Percentiles rank a stretch among this genome's conserved stretches.
Evolutionary conservation across 2,113 vertebrate genomes (phyloP).

Genomic region (Pygoscelis adeliae): DNA sequence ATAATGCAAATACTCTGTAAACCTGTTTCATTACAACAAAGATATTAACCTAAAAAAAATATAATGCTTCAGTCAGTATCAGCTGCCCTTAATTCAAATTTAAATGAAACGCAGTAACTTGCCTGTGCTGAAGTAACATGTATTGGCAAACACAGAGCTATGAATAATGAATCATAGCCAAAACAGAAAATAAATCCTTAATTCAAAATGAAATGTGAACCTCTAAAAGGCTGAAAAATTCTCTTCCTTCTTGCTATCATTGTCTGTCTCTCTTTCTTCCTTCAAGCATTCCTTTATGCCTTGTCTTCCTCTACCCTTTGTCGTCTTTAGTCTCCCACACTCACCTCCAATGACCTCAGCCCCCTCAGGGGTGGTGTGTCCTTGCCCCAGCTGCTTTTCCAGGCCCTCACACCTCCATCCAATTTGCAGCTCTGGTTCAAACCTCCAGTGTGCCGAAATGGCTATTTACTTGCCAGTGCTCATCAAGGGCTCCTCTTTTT

Average conservation of each 20-base stretch:
- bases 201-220: not conserved
- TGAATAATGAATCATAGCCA: not conserved
- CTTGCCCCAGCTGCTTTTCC: not conserved
- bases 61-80: not conserved
- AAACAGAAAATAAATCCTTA: not conserved
- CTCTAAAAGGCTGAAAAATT: not conserved
- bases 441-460: not conserved
- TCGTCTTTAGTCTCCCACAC: not conserved
- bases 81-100: not conserved
- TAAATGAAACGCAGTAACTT: not conserved
- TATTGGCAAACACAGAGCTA: not conserved
- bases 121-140: not conserved
- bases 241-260: not conserved
- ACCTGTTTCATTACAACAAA: not conserved
- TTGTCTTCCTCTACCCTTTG: not conserved
- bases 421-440: not conserved
- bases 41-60: not conserved
- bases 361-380: not conserved
- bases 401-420: not conserved
- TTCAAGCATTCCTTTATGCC: not conserved
- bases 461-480: not conserved
- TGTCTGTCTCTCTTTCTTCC: not conserved
- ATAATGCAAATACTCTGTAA: not conserved
- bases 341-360: not conserved
- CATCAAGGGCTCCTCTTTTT: conserved; percentile 15